Evolutionary conservation across 2,113 vertebrate species (phyloP).

Genomic region (Tricholaema leucomelas): DNA sequence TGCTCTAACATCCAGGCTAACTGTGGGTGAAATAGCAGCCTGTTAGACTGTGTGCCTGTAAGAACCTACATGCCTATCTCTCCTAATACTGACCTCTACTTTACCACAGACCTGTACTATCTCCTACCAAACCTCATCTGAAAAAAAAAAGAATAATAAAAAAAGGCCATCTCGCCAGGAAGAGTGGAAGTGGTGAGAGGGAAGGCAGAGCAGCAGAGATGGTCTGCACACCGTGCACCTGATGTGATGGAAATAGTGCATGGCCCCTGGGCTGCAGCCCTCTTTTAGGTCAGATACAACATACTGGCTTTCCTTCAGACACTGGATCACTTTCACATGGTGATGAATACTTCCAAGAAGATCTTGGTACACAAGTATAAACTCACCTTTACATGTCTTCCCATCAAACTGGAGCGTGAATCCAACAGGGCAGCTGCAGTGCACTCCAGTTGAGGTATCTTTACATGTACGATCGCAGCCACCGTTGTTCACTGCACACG

Average conservation of each 20-base stretch:
- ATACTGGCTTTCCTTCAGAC: neutral
- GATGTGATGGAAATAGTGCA: fast-evolving
- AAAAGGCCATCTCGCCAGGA: neutral
- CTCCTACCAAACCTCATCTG: neutral
- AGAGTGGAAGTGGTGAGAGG: neutral
- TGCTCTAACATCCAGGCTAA: neutral
- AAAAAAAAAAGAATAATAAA: neutral
- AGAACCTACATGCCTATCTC: neutral
- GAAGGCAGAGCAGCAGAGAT: neutral
- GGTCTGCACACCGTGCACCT: neutral
- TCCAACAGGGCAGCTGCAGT: conserved; percentile 93
- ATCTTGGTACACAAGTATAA: fast-evolving
- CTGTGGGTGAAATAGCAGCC: neutral
- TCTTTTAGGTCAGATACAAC: neutral
- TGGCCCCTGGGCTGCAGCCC: neutral
- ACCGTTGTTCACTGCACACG: conserved; percentile 94
- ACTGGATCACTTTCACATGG: neutral
- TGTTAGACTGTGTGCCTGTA: neutral
- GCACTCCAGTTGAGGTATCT: conserved; percentile 95
- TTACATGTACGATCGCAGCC: conserved; percentile 98
- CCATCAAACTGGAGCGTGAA: conserved; percentile 94
- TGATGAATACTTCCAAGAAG: neutral
- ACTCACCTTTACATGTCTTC: conserved; percentile 94
- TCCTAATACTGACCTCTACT: neutral
- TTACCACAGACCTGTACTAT: neutral